These are phyloP conservation scores for Parasteatoda lunata DNA, from an alignment of 2,888 invertebrate species.

Conservation along the genomic window DNA sequence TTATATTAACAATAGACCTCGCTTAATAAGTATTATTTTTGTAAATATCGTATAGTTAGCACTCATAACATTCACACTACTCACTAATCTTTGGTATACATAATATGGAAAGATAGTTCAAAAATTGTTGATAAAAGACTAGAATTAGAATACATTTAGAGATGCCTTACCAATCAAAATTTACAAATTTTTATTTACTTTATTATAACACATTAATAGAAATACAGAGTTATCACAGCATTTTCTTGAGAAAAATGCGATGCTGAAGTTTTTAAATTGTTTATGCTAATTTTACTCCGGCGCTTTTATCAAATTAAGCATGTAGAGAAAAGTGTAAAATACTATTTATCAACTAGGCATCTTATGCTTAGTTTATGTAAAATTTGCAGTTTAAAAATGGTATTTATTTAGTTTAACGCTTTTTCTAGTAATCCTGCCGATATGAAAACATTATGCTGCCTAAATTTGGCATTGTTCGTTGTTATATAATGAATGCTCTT, in stretches of 20 bases:
- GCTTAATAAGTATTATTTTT: neutral
- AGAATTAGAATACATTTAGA: neutral
- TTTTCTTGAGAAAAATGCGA: slow-evolving; percentile 42
- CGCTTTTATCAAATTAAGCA: neutral
- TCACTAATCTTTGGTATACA: neutral
- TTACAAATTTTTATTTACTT: neutral
- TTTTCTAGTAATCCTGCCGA: slow-evolving; percentile 11
- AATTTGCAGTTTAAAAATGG: slow-evolving; percentile 32
- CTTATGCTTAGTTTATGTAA: slow-evolving; percentile 23
- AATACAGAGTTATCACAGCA: slow-evolving; percentile 46
- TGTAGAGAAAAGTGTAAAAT: neutral
- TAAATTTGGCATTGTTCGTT: slow-evolving; percentile 51
- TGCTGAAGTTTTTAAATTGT: slow-evolving; percentile 15
- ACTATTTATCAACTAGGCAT: slow-evolving; percentile 21
- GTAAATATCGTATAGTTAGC: neutral
- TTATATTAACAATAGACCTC: neutral
- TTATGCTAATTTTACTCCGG: neutral
- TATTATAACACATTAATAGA: slow-evolving; percentile 9
- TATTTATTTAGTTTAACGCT: neutral
- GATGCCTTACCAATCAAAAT: neutral
- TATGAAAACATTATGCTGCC: slow-evolving; percentile 29
- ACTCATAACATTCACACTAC: slow-evolving; percentile 3
- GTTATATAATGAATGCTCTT: slow-evolving; percentile 19
- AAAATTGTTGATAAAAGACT: neutral
- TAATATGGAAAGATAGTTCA: neutral